Base-by-base conservation (phyloP, 2,113 vertebrate genomes). In the Tragulus kanchil region DNA sequence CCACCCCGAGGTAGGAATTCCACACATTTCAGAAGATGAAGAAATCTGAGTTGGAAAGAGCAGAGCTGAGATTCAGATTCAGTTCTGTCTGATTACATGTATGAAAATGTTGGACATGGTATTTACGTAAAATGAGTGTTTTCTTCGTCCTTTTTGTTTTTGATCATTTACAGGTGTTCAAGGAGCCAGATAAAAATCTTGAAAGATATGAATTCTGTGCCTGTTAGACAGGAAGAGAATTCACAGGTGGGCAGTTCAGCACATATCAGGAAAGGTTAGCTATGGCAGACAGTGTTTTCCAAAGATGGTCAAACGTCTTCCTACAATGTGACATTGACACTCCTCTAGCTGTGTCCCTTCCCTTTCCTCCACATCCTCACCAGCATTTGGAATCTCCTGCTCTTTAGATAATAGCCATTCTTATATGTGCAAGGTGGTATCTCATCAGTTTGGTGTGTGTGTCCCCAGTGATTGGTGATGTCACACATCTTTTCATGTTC, bases 81-180 rank as follows among this genome's bases (percentile, higher is more conserved):
- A 84, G 4, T 78, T 89, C 13, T 62, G 31, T 78, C 21, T 69
- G 23, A 85, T 81, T 42, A 11, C 52, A 36, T 26, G 36, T 84
- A 45, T 56, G 92, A 83, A 89, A 71, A 48, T 79, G 12, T 13
- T 31, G 5, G 10, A 3, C 14, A 11, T 85, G 6, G 2, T 85
- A 85, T 36, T 36, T 36, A 36, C 14, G 3, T 28, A 65, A 91
- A 75, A 26, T 21, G 19, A 90, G 12, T 45, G 3, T 64, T 93
- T 86, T 79, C 28, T 96, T 78, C 45, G 56, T 92, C 19, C 45
- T 86, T 94, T 45, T 56, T 13, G 79, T 78, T 54, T 89, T 3
- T 3, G 26, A 8, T 93, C 81, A 5, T 67, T 89, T 17, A 36
- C 36, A 36, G 36, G 36, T 83, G 17, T 84, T 82, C 36, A 85